These are phyloP conservation scores for Neolamprologus cancellatus DNA, from an alignment of 2,113 vertebrate genomes.

Conservation along the genomic window DNA sequence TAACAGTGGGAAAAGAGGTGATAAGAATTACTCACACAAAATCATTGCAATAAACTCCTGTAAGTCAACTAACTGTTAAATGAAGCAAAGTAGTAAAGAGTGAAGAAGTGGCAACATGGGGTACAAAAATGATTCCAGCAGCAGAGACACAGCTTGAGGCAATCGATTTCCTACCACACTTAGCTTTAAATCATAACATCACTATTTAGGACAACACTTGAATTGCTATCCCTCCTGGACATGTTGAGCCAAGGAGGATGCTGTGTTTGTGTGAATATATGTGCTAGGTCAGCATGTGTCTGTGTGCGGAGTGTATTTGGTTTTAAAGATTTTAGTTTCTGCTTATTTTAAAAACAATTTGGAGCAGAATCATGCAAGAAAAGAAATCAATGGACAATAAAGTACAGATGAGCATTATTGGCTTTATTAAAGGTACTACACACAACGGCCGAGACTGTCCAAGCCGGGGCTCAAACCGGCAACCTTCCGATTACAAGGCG, in stretches of 20 bases:
- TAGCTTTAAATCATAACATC: background rate
- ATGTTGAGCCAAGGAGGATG: background rate
- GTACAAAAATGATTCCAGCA: background rate
- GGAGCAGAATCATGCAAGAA: background rate
- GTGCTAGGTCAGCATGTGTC: background rate
- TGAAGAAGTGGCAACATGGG: background rate
- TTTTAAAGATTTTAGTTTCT: background rate
- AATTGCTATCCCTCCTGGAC: background rate
- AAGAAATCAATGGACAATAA: background rate
- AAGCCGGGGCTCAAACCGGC: too few relatives aligned
- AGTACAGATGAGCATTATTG: background rate
- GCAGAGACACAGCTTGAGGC: background rate
- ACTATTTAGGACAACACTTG: background rate
- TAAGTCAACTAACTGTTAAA: background rate
- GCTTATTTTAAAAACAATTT: background rate
- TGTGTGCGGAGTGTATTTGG: background rate
- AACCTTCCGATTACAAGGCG: too few relatives aligned
- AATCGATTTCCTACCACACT: background rate
- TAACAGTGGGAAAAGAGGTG: background rate
- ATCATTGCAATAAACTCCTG: background rate
- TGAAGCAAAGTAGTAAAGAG: background rate
- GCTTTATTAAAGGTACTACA: background rate
- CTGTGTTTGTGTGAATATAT: background rate
- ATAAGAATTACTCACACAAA: background rate
- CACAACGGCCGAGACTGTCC: fast-evolving